Evolutionary conservation across 2,797 vertebrate genomes (phyloP).

Genomic region (Darevskia nairensis): DNA sequence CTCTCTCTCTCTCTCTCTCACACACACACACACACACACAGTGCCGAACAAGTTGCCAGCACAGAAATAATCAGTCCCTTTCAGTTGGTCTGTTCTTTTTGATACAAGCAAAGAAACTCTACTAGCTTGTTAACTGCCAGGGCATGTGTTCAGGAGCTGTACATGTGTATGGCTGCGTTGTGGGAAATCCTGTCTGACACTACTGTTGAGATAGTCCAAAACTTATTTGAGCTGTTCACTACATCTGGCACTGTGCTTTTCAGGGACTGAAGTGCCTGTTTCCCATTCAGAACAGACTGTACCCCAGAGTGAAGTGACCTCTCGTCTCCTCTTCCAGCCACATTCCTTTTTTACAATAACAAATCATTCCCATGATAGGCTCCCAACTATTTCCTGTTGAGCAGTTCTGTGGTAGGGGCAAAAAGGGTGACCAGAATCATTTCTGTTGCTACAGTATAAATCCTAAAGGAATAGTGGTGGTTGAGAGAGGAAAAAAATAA

Average conservation of each 20-base stretch:
- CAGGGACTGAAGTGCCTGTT: background rate
- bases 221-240: constrained; percentile 12
- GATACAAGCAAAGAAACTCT: background rate
- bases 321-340: constrained; percentile 68
- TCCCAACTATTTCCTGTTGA: constrained; percentile 67
- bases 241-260: constrained; percentile 4
- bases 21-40: too few species aligned
- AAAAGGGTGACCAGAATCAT: background rate
- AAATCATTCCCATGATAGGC: constrained; percentile 75
- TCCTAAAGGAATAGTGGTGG: background rate
- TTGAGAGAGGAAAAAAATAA: fast-evolving
- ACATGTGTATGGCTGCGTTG: too few species aligned
- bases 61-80: background rate
- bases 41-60: background rate
- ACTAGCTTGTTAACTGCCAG: background rate
- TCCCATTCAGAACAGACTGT: constrained; percentile 48
- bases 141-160: background rate
- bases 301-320: constrained; percentile 66
- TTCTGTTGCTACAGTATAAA: constrained; percentile 6
- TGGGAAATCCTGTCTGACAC: background rate
- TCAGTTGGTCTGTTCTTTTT: background rate
- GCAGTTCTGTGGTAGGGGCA: constrained; percentile 53
- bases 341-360: constrained; percentile 83
- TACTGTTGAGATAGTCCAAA: fast-evolving
- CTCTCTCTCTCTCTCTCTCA: too few species aligned